Conservation (phyloP, 35 echinoderm and acorn worm genomes). For the Holothuria glaberrima region DNA sequence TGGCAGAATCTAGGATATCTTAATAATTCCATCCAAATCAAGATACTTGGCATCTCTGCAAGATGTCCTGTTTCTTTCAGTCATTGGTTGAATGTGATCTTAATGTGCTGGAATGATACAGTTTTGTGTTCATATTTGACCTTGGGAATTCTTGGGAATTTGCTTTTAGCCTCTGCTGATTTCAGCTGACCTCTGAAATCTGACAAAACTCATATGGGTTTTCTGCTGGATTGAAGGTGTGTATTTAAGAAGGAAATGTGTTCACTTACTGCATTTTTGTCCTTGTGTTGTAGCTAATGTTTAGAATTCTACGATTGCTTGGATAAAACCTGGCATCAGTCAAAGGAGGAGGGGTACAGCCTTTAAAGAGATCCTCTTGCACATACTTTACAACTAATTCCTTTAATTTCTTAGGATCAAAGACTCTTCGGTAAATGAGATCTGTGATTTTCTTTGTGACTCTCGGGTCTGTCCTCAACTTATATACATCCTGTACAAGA, state of each 20-base stretch:
- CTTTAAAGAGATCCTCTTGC: conserved; percentile 29
- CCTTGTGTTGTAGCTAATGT: conserved; percentile 44
- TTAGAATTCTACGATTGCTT: conserved; percentile 5
- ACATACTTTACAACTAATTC: conserved; percentile 37
- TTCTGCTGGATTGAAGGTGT: too few relatives aligned
- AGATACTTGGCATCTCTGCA: too few relatives aligned
- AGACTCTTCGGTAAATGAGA: conserved; percentile 35
- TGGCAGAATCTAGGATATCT: too few relatives aligned
- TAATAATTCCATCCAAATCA: too few relatives aligned
- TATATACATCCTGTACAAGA: conserved; percentile 11
- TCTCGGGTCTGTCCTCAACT: conserved; percentile 20
- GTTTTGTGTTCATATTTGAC: too few relatives aligned
- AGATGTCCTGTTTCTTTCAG: too few relatives aligned
- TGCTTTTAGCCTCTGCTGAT: too few relatives aligned
- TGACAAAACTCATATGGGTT: too few relatives aligned
- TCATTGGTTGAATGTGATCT: too few relatives aligned
- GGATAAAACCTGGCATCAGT: conserved; percentile 30
- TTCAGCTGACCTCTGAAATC: too few relatives aligned
- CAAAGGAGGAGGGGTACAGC: not conserved
- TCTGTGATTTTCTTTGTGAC: conserved; percentile 26
- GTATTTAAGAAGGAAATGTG: not conserved
- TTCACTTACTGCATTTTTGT: conserved; percentile 49
- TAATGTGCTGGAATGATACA: too few relatives aligned
- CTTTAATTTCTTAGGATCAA: not conserved
- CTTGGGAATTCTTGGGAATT: too few relatives aligned